A percentile compares a stretch with the other conserved stretches of the same genome.
Conservation (phyloP, 2,888 invertebrate species). For the Eristalis intricaria region DNA sequence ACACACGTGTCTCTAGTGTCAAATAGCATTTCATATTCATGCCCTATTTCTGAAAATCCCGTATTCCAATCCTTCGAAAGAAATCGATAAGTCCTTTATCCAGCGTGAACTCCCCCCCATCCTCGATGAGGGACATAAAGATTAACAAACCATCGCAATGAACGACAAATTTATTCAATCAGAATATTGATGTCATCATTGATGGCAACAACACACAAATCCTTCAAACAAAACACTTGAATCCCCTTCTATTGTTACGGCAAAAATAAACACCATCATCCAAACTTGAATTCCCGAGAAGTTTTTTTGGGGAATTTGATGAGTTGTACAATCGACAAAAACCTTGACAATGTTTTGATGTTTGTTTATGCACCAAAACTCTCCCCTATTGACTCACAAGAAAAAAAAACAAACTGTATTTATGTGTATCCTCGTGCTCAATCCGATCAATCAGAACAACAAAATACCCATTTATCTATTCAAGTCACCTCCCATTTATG, state of each 20-base stretch:
- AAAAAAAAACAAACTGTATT: background rate
- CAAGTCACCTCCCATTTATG: constrained; percentile 29
- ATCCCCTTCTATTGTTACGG: background rate
- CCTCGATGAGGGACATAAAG: too few relatives aligned
- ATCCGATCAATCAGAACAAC: background rate
- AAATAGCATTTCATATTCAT: too few relatives aligned
- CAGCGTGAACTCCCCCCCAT: too few relatives aligned
- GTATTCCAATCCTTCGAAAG: too few relatives aligned
- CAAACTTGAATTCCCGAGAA: background rate
- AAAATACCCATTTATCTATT: constrained; percentile 12
- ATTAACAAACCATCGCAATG: too few relatives aligned
- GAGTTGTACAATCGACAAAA: background rate
- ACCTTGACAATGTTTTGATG: background rate
- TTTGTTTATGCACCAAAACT: background rate
- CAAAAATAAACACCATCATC: background rate
- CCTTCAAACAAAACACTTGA: background rate
- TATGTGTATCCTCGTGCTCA: background rate
- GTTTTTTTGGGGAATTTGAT: background rate
- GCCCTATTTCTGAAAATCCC: too few relatives aligned
- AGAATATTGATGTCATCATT: too few relatives aligned
- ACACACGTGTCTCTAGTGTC: too few relatives aligned
- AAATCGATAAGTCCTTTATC: too few relatives aligned
- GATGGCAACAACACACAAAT: too few relatives aligned
- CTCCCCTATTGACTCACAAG: background rate
- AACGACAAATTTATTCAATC: too few relatives aligned